Base-by-base conservation (phyloP, 2,797 vertebrate genomes). In the Bovichtus variegatus region DNA sequence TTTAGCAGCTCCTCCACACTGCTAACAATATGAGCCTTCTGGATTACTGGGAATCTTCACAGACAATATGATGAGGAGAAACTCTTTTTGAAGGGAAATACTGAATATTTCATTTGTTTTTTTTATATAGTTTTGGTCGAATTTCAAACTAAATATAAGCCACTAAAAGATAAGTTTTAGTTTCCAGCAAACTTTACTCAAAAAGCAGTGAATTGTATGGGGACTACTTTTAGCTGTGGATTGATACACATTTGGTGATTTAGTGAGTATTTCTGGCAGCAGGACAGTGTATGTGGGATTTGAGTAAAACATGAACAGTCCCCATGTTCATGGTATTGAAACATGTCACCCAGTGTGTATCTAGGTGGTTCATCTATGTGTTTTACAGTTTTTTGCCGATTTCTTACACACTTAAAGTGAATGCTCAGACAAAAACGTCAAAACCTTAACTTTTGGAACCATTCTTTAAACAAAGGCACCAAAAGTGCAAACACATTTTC, bases 101-200 rank as follows among this genome's bases (percentile, higher is more conserved):
- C 21, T 41, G 58, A 55, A 47, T 62, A 23, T 76, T 68, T 36
- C 0, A 51, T 67, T 67, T n/a, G 6, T 29, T 25, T 74, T 74
- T n/a, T 43, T 19, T 13, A 43, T 13, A 50, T 2, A 18, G 47
- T 38, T 71, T 43, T 13, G n/a, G 15, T 66, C 15, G 50, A 50
- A 21, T 13, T 10, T 7, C 10, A 21, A 38, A 36, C 36, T 21
- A 40, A 43, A 31, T 1, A 31, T 11, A 1, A 16, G 16, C 4
- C 7, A 36, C 18, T 38, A 18, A 41, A 9, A 10, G 15, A 25
- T 50, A 23, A 8, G 27, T 51, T 40, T 55, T 9, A 27, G 8
- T 0, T 49, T 40, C 38, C 4, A 36, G 23, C 7, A 46, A 54
- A 6, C 18, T 15, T 29, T 25, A 13, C 47, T 74, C 21, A 38